A percentile compares a stretch with the other conserved stretches of the same genome.
phyloP scores from a whole-genome alignment of 2,113 vertebrate species.

The Pterophyllum scalare region DNA sequence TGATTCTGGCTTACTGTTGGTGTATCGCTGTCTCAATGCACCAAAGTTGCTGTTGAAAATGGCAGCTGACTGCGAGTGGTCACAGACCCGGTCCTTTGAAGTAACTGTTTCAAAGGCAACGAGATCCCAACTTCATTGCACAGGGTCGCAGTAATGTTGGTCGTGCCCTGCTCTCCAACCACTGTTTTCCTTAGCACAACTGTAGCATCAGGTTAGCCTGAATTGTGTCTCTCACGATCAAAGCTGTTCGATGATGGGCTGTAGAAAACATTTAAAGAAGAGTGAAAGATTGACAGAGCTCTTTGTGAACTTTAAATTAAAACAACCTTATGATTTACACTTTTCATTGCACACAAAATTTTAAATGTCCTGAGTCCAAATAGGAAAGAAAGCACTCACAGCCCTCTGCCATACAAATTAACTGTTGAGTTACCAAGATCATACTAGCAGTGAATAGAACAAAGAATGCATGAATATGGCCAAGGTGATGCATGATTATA shows the following conservation, averaged over 20 bases:
- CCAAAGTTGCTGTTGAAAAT: too few relatives aligned
- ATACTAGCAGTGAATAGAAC: not conserved
- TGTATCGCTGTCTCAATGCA: too few relatives aligned
- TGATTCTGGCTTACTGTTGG: too few relatives aligned
- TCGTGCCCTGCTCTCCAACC: too few relatives aligned
- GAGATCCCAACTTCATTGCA: too few relatives aligned
- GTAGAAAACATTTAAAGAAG: not conserved
- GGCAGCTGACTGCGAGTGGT: too few relatives aligned
- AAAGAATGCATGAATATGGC: not conserved
- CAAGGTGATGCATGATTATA: not conserved
- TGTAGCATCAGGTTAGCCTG: too few relatives aligned
- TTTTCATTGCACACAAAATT: not conserved
- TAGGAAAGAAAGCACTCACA: not conserved
- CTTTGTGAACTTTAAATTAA: not conserved
- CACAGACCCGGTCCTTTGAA: too few relatives aligned
- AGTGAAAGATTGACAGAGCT: not conserved
- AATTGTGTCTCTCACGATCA: not conserved
- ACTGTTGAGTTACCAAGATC: not conserved
- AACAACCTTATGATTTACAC: not conserved
- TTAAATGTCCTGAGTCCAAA: not conserved
- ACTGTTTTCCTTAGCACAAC: too few relatives aligned
- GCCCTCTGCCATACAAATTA: not conserved
- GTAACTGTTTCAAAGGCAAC: too few relatives aligned
- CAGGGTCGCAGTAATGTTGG: too few relatives aligned
- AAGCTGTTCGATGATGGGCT: not conserved